These are phyloP conservation scores for Allolobophora icterica DNA, from an alignment of 2,888 invertebrate species.

Conservation along the genomic window DNA sequence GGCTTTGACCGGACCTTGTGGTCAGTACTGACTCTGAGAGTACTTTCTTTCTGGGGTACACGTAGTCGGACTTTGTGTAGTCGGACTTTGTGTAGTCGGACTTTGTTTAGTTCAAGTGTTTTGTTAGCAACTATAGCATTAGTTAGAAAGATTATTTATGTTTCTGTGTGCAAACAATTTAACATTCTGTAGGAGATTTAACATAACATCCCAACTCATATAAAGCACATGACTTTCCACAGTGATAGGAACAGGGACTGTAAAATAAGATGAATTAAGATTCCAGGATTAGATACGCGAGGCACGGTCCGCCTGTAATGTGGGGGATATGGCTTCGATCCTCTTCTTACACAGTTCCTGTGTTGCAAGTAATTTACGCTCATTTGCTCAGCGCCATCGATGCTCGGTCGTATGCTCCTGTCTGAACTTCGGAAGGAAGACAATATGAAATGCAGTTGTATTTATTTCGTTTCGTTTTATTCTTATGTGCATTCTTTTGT, in stretches of 20 bases:
- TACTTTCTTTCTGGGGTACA: neutral
- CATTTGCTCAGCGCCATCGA: too few relatives aligned
- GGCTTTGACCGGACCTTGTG: neutral
- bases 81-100: neutral
- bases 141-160: neutral
- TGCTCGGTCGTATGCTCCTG: neutral
- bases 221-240: too few relatives aligned
- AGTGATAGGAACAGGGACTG: too few relatives aligned
- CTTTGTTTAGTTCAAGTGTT: neutral
- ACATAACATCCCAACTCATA: too few relatives aligned
- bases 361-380: neutral
- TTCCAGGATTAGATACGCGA: neutral
- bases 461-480: neutral
- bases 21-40: neutral
- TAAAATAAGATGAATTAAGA: neutral
- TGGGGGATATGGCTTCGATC: neutral
- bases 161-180: neutral
- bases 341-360: too few relatives aligned
- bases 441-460: too few relatives aligned
- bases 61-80: neutral
- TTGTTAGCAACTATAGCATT: neutral
- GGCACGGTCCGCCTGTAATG: neutral
- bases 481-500: neutral
- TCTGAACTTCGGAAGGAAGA: neutral
- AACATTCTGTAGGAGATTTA: neutral